A percentile compares a stretch with the other conserved stretches of the same genome.
These are phyloP conservation scores for Eidolon dupreanum DNA, from an alignment of 2,797 vertebrate species.

Conservation along the genomic window DNA sequence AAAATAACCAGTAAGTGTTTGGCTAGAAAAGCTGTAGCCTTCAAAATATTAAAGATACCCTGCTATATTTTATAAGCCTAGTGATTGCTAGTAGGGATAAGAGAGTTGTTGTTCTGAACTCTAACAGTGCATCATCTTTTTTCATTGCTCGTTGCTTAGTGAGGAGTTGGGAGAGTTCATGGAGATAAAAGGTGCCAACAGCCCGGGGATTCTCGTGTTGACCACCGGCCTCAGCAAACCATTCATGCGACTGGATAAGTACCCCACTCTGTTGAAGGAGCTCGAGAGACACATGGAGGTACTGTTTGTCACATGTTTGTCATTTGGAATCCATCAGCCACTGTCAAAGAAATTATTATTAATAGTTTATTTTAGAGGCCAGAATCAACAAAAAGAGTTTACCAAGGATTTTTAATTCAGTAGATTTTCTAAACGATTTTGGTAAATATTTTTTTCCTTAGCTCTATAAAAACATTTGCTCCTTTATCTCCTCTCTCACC, in stretches of 20 bases:
- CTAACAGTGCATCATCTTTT: background rate
- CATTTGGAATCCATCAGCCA: background rate
- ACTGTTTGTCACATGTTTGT: conserved; percentile 29
- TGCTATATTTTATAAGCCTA: background rate
- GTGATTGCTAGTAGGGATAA: background rate
- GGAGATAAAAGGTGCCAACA: conserved; percentile 95
- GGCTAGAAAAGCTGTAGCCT: background rate
- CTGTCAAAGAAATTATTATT: background rate
- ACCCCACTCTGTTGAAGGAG: conserved; percentile 97
- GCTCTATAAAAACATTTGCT: background rate
- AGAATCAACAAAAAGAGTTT: background rate
- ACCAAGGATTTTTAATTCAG: background rate
- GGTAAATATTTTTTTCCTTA: background rate
- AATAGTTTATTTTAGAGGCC: background rate
- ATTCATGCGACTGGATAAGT: conserved; percentile 98
- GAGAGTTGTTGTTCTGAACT: background rate
- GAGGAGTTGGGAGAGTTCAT: conserved; percentile 97
- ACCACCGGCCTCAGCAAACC: conserved; percentile 99
- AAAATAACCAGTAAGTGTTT: background rate
- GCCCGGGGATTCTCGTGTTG: conserved; percentile 95
- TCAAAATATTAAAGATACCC: accelerated
- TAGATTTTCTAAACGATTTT: background rate
- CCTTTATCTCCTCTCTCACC: background rate
- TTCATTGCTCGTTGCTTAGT: conserved; percentile 79
- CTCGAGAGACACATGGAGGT: conserved; percentile 99